phyloP scores from a whole-genome alignment of 2,113 vertebrate species.

The Callospermophilus lateralis region DNA sequence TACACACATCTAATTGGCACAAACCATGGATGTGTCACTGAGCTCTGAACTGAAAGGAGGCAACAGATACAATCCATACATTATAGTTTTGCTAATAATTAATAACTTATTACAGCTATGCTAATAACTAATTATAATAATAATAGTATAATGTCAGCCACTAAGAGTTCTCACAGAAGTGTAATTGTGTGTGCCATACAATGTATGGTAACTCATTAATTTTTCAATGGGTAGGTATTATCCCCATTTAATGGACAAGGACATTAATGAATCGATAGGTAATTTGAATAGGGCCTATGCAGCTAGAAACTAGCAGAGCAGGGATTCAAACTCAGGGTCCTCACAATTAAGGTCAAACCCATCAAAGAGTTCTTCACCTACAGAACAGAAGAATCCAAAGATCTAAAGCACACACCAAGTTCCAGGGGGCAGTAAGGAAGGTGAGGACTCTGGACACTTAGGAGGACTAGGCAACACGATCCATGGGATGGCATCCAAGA shows the following conservation, averaged over 20 bases:
- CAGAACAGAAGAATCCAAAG: neutral
- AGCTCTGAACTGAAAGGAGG: neutral
- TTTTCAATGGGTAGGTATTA: neutral
- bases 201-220: neutral
- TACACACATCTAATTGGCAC: neutral
- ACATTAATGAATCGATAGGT: neutral
- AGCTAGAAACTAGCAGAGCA: neutral
- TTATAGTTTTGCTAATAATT: neutral
- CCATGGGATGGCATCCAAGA: neutral
- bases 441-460: neutral
- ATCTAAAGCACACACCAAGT: neutral
- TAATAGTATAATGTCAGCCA: neutral
- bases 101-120: too few relatives aligned
- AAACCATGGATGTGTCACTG: neutral
- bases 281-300: neutral
- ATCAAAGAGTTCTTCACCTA: neutral
- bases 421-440: neutral
- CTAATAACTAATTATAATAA: neutral
- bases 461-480: neutral
- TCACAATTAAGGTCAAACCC: neutral
- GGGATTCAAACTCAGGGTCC: neutral
- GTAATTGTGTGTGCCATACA: neutral
- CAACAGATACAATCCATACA: neutral
- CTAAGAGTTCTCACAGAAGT: neutral
- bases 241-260: neutral